Percentiles rank a stretch among this genome's conserved stretches.
These are phyloP conservation scores for Sceloporus tristichus DNA, from an alignment of 2,113 vertebrate species.

Conservation along the genomic window DNA sequence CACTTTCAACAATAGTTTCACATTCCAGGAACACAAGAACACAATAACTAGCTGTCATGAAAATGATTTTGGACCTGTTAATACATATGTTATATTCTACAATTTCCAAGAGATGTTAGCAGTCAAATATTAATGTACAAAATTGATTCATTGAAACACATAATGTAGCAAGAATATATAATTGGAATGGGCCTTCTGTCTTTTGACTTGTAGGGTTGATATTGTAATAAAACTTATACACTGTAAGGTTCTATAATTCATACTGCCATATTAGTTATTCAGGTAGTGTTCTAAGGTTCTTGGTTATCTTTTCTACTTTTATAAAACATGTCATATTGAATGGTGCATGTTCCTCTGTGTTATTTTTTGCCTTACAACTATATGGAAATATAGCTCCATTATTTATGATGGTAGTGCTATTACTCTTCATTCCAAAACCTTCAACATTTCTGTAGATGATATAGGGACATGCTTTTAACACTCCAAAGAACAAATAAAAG, in stretches of 20 bases:
- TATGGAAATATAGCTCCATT: conserved; percentile 5
- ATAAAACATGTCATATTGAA: background rate
- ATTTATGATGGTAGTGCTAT: conserved; percentile 4
- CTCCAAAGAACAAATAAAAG: background rate
- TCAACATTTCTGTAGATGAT: background rate
- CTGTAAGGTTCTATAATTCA: background rate
- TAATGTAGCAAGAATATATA: background rate
- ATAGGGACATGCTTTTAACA: background rate
- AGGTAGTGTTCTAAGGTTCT: background rate
- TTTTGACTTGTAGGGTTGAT: conserved; percentile 5
- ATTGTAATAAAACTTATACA: background rate
- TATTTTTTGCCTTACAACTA: background rate
- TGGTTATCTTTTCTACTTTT: background rate
- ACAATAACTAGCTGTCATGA: background rate
- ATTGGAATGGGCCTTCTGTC: background rate
- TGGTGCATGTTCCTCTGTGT: background rate
- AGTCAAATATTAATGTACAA: conserved; percentile 15
- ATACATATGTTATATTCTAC: background rate
- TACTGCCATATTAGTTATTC: background rate
- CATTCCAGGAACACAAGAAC: conserved; percentile 7
- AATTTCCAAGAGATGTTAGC: conserved; percentile 10
- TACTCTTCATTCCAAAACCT: background rate
- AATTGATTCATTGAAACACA: conserved; percentile 13
- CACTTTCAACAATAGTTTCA: background rate
- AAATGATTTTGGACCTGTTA: background rate